A percentile compares a stretch with the other conserved stretches of the same genome.
phyloP scores from a whole-genome alignment of 2,888 invertebrate species.

The Stegophylla sp. region DNA sequence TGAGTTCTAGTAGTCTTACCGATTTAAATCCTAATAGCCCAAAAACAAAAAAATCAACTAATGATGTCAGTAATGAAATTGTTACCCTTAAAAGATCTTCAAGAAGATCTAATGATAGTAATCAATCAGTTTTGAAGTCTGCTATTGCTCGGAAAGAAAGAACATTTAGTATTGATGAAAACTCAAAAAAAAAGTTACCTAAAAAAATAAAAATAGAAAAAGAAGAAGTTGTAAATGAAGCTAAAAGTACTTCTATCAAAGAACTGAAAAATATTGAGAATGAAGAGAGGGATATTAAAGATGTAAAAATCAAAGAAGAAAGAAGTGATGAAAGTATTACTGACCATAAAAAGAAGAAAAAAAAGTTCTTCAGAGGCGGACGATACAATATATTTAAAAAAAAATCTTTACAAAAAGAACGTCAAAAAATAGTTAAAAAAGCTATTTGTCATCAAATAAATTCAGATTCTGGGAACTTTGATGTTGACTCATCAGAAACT shows the following conservation, averaged over 20 bases:
- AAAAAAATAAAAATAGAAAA: constrained; percentile 48
- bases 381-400: constrained; percentile 55
- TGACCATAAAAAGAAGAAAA: constrained; percentile 42
- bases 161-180: constrained; percentile 67
- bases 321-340: constrained; percentile 10
- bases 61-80: constrained; percentile 40
- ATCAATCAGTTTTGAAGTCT: constrained; percentile 73
- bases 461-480: constrained; percentile 21
- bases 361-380: constrained; percentile 45
- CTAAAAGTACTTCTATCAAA: constrained; percentile 1
- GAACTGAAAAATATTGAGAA: background rate
- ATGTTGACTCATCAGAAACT: constrained; percentile 34
- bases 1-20: constrained; percentile 58
- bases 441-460: constrained; percentile 11
- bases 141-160: constrained; percentile 78
- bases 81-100: constrained; percentile 71
- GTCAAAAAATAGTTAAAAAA: constrained; percentile 32
- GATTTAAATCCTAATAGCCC: constrained; percentile 35
- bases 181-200: constrained; percentile 53
- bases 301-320: constrained; percentile 24
- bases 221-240: background rate
- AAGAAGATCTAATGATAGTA: constrained; percentile 70
- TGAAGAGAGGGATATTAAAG: background rate
- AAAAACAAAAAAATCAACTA: constrained; percentile 31
- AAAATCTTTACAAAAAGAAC: constrained; percentile 46